Evolutionary conservation across 2,888 invertebrate genomes (phyloP), one percentile per base, ranked within the genome.

Genomic region (Blastobasis lacticolella): DNA sequence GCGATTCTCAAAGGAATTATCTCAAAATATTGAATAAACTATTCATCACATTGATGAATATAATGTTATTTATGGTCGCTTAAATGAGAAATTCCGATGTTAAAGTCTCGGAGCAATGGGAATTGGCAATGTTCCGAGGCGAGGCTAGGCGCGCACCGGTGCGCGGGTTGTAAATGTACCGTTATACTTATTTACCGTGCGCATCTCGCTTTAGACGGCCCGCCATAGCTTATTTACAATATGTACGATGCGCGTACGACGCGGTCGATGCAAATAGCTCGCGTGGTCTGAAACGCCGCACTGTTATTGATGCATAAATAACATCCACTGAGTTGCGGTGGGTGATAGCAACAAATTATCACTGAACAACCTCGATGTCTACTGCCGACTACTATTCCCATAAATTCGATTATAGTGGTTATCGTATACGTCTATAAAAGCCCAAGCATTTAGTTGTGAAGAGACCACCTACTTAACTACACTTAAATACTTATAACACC

Each of bases 151-250:
- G 73, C 71, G 73, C 74, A 73, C 73, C 72, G 74, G 73, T 73
- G 75, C 68, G 67, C 74, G 73, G 81, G 85, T 77, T 81, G 83
- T 87, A 86, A 86, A 88, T 78, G 68, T 65, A 72, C 87, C 87
- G 87, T 87, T 88, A 85, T 69, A 78, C 83, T 81, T 83, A 83
- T 87, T 85, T 84, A 81, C 86, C 77, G 83, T 77, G 85, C 78
- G 76, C 86, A 86, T 84, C 86, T 84, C 68, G 76, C 80, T 75
- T 76, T 78, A 71, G 81, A 78, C 76, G 72, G 73, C 76, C 69
- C 66, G 69, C 71, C 49, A 44, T 73, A 63, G 70, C 74, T 76
- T 81, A 79, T 78, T 77, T 81, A 74, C 49, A 44, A 38, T 23
- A 44, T 36, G 5, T 37, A 40, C 40, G 40, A 40, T 40, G 9